Evolutionary conservation across 1,140 invertebrate species (phyloP), one percentile per base, ranked within the genome.

Genomic region (Heliconius hermathena): DNA sequence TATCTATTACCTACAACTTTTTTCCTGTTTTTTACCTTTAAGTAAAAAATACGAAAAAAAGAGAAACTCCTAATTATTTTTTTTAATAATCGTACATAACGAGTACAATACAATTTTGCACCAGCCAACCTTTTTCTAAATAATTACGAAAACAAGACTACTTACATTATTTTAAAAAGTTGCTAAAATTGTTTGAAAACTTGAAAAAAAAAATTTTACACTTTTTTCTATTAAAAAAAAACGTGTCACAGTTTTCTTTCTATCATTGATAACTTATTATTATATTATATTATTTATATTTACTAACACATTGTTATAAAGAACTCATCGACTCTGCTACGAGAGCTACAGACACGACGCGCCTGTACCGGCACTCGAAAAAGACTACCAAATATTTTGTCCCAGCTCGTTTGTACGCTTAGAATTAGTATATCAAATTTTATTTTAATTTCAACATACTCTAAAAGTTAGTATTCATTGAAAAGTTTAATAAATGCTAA

Each of bases 301-400:
- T 60, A 60, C 54, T 13, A 66, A 66, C 9, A 26, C 26, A 66
- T 66, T 13, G 60, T 66, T 29, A 11, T 5, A 13, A n/a, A 18
- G 26, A 66, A 66, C 22, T 66, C 29, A 54, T 54, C 52, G 57
- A 26, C 57, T 54, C 18, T 22, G 54, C 57, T 60, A 66, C 60
- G 26, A 29, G 60, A 66, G 20, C 71, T 36, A 41, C 71, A 72
- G 52, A 76, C 74, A 46, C 74, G 57, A 66, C 74, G 29, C 49
- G n/a, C 46, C 76, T 52, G 46, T 77, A 18, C 71, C 18, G 46
- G 54, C 33, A 52, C 70, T 77, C 36, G 70, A 22, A 52, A 72
- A 77, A 38, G 70, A 77, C 76, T 77, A 71, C 13, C 70, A 36
- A 74, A 54, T 74, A 49, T 73, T 46, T 73, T 22, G 41, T 46